These are phyloP conservation scores for Crypturellus tataupa DNA, from an alignment of 2,797 vertebrate genomes.

Conservation along the genomic window DNA sequence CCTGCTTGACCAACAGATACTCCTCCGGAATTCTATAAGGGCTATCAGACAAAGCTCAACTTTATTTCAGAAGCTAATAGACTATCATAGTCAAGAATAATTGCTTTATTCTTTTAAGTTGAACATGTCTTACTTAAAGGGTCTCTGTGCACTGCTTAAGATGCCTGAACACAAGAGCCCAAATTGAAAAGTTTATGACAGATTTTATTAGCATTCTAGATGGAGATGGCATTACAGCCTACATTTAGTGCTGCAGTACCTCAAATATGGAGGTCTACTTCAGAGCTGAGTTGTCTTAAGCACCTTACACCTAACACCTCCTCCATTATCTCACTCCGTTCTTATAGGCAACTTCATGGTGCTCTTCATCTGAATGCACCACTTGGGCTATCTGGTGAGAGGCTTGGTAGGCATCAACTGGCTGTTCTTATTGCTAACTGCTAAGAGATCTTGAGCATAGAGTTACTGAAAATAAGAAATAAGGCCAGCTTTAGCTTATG, in stretches of 20 bases:
- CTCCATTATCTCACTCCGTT: neutral
- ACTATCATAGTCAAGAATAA: neutral
- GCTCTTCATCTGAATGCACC: neutral
- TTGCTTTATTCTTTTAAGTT: neutral
- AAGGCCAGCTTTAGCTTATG: neutral
- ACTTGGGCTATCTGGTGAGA: no score
- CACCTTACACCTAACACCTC: neutral
- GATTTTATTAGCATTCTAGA: neutral
- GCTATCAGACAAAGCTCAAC: neutral
- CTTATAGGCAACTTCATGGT: neutral
- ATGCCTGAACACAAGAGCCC: rapidly evolving
- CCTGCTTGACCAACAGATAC: neutral
- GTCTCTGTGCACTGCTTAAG: neutral
- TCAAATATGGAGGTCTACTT: neutral
- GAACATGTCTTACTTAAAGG: neutral
- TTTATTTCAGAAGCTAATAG: neutral
- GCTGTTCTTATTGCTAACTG: neutral
- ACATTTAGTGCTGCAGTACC: neutral
- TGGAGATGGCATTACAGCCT: no score
- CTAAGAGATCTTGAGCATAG: no score
- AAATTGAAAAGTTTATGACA: neutral
- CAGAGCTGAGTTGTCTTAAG: neutral
- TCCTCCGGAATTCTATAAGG: neutral
- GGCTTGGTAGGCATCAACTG: neutral
- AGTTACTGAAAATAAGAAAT: neutral